Percentiles rank a stretch among this genome's conserved stretches.
phyloP scores from a whole-genome alignment of 2,113 vertebrate species.

The Indicator indicator region DNA sequence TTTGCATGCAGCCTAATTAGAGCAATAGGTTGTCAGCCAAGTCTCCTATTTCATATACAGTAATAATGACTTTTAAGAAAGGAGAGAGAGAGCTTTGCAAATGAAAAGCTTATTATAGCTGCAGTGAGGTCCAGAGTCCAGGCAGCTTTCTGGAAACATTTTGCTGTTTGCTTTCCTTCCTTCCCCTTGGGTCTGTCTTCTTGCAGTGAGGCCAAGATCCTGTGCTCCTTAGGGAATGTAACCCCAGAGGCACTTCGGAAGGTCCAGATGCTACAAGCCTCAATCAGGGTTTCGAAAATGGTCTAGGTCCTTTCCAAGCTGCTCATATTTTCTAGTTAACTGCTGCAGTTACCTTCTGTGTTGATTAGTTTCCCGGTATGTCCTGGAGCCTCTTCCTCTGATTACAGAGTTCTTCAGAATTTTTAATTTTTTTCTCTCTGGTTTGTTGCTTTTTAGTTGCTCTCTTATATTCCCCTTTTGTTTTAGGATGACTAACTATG shows the following conservation, averaged over 20 bases:
- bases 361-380: not conserved
- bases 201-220: not conserved
- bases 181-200: not conserved
- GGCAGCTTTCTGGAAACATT: conserved; percentile 31
- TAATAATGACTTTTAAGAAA: not conserved
- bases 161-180: conserved; percentile 25
- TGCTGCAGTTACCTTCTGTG: not conserved
- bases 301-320: not conserved
- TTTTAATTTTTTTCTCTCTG: not conserved
- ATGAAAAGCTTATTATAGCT: not conserved
- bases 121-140: not conserved
- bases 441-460: not conserved
- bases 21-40: not conserved
- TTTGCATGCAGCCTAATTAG: not conserved
- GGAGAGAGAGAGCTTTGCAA: not conserved
- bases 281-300: not conserved
- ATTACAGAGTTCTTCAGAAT: not conserved
- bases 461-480: not conserved
- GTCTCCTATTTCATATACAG: not conserved
- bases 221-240: not conserved
- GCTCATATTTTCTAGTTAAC: not conserved
- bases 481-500: not conserved
- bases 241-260: not conserved
- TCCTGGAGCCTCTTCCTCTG: not conserved
- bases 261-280: conserved; percentile 3